Conservation (phyloP, 2,113 vertebrate genomes). For the Apus apus region DNA sequence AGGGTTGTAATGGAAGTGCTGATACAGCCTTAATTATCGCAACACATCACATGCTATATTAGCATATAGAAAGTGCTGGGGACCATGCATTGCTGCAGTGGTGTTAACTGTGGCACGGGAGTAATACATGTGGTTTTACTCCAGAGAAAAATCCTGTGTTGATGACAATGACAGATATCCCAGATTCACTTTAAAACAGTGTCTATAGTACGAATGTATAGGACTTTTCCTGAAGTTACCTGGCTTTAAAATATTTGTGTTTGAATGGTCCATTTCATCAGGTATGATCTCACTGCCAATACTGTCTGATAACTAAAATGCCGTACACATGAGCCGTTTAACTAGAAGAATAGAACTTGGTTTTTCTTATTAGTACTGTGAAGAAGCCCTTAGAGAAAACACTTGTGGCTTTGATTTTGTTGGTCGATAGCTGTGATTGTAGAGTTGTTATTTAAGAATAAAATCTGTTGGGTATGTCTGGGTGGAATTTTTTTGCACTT, state of each 20-base stretch:
- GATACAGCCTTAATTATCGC: slow-evolving; percentile 32
- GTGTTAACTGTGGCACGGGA: not conserved
- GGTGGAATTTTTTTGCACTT: slow-evolving; percentile 63
- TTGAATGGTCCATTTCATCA: slow-evolving; percentile 36
- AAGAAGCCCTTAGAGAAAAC: slow-evolving; percentile 62
- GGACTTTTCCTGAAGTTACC: slow-evolving; percentile 46
- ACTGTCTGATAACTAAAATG: slow-evolving; percentile 18
- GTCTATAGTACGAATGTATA: slow-evolving; percentile 62
- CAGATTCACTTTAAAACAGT: slow-evolving; percentile 28
- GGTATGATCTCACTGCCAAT: slow-evolving; percentile 33
- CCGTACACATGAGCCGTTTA: not conserved
- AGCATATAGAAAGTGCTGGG: slow-evolving; percentile 4
- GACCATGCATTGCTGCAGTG: not conserved
- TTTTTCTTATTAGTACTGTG: slow-evolving; percentile 65
- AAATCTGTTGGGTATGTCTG: slow-evolving; percentile 40
- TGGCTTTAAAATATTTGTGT: slow-evolving; percentile 55
- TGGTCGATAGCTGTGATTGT: slow-evolving; percentile 58
- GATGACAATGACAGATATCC: not conserved
- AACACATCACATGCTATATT: slow-evolving; percentile 6
- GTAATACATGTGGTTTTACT: not conserved
- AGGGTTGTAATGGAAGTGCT: not conserved
- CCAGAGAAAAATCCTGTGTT: not conserved
- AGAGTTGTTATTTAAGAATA: slow-evolving; percentile 65
- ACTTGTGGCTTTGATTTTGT: slow-evolving; percentile 60
- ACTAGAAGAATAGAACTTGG: slow-evolving; percentile 36